phyloP scores from a whole-genome alignment of 2,113 vertebrate species.

The Abramis brama region DNA sequence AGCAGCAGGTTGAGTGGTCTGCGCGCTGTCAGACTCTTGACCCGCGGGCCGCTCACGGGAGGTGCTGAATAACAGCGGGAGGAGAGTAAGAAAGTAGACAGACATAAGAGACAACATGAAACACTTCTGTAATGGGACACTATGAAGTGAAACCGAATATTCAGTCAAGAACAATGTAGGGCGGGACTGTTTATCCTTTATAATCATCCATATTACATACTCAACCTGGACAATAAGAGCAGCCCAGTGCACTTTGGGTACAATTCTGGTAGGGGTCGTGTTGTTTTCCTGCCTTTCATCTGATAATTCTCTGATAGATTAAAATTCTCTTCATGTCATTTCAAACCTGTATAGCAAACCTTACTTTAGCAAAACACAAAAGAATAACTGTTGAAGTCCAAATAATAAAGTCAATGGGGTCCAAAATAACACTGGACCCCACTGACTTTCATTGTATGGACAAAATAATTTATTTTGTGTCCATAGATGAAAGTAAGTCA shows the following conservation, averaged over 20 bases:
- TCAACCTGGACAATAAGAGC: neutral
- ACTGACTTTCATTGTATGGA: neutral
- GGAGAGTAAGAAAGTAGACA: neutral
- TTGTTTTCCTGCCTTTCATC: neutral
- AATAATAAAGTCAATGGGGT: neutral
- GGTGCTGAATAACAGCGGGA: neutral
- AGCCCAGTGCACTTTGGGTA: neutral
- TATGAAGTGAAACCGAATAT: neutral
- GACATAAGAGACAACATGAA: neutral
- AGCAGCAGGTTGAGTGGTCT: slow-evolving; percentile 14
- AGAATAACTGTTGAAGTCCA: neutral
- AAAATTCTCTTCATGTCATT: neutral
- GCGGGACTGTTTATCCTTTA: neutral
- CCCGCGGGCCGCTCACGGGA: neutral
- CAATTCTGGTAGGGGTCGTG: neutral
- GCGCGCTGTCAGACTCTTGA: neutral
- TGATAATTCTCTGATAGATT: neutral
- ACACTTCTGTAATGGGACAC: neutral
- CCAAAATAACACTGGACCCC: neutral
- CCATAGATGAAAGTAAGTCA: neutral
- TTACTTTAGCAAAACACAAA: neutral
- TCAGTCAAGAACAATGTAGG: neutral
- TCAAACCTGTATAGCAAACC: neutral
- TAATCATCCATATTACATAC: neutral
- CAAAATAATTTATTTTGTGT: neutral